Base-by-base conservation (phyloP, 2,113 vertebrate species). In the Cyprinus carpio region DNA sequence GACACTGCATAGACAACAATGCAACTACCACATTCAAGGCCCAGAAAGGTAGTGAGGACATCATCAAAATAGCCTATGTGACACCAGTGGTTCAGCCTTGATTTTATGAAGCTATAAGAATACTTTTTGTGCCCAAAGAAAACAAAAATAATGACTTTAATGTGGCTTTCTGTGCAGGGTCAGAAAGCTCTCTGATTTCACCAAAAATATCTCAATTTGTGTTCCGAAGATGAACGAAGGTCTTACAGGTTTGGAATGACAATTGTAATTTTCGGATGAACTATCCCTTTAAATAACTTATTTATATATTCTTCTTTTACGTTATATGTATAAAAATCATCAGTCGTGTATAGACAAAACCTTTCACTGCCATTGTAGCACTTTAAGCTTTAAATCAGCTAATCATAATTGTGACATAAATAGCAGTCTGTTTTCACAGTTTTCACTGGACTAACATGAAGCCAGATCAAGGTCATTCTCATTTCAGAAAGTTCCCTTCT, bases 401-500 rank as follows among this genome's bases (percentile, higher is more conserved):
- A 31, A 54, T 86, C 60, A 40, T 76, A 82, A 84, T 49, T 54
- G 46, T 69, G 81, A 77, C 65, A 83, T 56, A 84, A 81, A 82
- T 62, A 60, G 69, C 51, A 60, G 75, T 80, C 65, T 64, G 29
- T 58, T 56, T 54, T 29, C 71, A 72, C 29, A 1, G 40, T 34
- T 31, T 72, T 43, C 60, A 60, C 64, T 29, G 49, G 25, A 86
- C 79, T 75, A 75, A 81, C 65, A 46, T 62, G 62, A 27, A 51
- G 72, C 16, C 89, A 79, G 27, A 79, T 87, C 85, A 88, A 88
- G 86, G 85, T 88, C 87, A 84, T 86, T 86, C 67, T 84, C 51
- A 20, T 62, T 86, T 72, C 60, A 87, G 84, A 84, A 87, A 4
- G 15, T 80, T 84, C 78, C 23, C 12, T 60, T 76, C 16, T 75